A percentile compares a stretch with the other conserved stretches of the same genome.
Conservation (phyloP, 2,113 vertebrate genomes). For the Setophaga coronata region DNA sequence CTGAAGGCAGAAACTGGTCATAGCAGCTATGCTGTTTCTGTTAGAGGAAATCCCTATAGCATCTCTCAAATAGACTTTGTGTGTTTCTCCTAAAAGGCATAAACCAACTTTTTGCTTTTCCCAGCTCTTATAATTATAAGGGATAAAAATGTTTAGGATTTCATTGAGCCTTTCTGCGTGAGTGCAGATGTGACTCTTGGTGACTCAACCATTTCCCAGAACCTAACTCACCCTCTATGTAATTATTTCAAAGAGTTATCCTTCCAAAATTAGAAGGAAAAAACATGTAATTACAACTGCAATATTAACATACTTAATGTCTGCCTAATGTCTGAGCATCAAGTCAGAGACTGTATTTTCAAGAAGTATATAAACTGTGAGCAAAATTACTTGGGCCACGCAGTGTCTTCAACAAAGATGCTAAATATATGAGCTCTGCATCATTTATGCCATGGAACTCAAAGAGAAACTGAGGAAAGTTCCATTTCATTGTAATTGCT, state of each 20-base stretch:
- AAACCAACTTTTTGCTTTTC: background rate
- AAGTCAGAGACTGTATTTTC: slow-evolving; percentile 30
- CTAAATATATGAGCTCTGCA: background rate
- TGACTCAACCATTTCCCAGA: slow-evolving; percentile 50
- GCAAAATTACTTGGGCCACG: background rate
- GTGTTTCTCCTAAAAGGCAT: slow-evolving; percentile 14
- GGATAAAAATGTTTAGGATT: slow-evolving; percentile 11
- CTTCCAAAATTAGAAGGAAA: slow-evolving; percentile 61
- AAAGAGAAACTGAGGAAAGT: background rate
- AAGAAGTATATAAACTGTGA: background rate
- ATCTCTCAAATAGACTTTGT: background rate
- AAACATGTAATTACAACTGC: slow-evolving; percentile 56
- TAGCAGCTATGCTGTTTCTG: background rate
- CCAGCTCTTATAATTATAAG: background rate
- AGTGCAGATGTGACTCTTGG: slow-evolving; percentile 52
- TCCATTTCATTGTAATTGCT: background rate
- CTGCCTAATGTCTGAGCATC: slow-evolving; percentile 47
- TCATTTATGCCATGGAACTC: background rate
- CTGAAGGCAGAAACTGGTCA: background rate
- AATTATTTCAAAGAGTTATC: slow-evolving; percentile 52
- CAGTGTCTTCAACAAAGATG: background rate
- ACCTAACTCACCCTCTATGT: slow-evolving; percentile 14
- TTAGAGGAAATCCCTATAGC: background rate
- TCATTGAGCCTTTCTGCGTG: background rate
- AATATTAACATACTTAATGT: slow-evolving; percentile 56